Conservation (phyloP, 2,888 invertebrate species). For the Pomacea canaliculata region DNA sequence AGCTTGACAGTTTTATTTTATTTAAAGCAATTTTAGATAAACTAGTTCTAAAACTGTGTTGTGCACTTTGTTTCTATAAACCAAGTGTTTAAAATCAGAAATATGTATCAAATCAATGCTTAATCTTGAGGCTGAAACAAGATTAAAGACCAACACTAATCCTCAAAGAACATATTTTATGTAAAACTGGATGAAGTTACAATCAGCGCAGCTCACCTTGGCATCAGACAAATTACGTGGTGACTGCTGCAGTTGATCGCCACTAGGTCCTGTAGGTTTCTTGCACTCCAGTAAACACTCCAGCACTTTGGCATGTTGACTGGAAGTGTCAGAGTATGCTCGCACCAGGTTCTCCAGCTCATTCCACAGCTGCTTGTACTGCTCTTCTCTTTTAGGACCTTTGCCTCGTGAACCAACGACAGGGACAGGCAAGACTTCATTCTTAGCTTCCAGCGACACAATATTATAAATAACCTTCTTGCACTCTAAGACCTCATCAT, state of each 20-base stretch:
- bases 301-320: slow-evolving; percentile 76
- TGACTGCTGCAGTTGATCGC: slow-evolving; percentile 57
- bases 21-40: no score
- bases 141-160: neutral
- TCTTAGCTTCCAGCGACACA: slow-evolving; percentile 84
- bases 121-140: no score
- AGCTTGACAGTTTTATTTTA: no score
- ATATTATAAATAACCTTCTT: slow-evolving; percentile 86
- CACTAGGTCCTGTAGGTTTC: slow-evolving; percentile 72
- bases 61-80: no score
- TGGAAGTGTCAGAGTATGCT: slow-evolving; percentile 80
- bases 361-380: slow-evolving; percentile 90
- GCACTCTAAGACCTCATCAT: slow-evolving; percentile 89
- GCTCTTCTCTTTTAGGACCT: slow-evolving; percentile 79
- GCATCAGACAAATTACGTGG: neutral
- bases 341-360: slow-evolving; percentile 88
- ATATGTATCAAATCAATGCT: no score
- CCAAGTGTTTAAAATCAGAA: no score
- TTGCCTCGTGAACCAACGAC: slow-evolving; percentile 68
- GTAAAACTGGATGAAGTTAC: no score
- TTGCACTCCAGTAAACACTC: slow-evolving; percentile 80
- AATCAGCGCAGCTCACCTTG: neutral
- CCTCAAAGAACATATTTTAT: no score
- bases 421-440: slow-evolving; percentile 83
- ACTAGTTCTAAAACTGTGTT: no score